Evolutionary conservation across 2,888 invertebrate genomes (phyloP), one percentile per base, ranked within the genome.

Genomic region (Pharmacophagus antenor): DNA sequence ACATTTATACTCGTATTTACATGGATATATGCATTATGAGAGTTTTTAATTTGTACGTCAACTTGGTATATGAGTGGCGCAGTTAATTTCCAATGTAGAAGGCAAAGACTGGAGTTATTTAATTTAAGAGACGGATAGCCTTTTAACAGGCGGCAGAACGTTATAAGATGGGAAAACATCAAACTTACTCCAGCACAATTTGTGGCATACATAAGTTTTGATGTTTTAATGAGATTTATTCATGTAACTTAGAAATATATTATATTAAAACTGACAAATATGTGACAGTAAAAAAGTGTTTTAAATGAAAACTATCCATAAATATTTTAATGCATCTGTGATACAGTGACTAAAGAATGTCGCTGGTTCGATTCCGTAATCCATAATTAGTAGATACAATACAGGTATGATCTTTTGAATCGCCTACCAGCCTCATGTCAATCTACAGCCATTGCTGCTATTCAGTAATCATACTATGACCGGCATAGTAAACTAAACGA

Each of bases 61-160:
- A 48, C 27, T 31, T 22, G 2, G 20, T 17, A 17, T 37, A 23
- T 17, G 23, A 37, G 48, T 25, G 47, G 37, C 10, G 37, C 48
- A 41, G 48, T 56, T 41, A 49, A 48, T 49, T 53, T 25, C n/a
- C 47, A 25, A 58, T 20, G 46, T 15, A 41, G 20, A 31, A 46
- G 31, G 17, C 51, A 58, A 52, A 52, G 52, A 20, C 41, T 47
- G 4, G 37, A 52, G 46, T 52, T 52, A 58, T 52, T 58, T 52
- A 47, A 58, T 47, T 47, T 58, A 47, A 37, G 25, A 53, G 41
- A 31, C 31, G 17, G 37, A 41, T 23, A 8, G 23, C 22, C 37
- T 37, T 47, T 25, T 22, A 21, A 18, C 47, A 15, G 44, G 50
- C 37, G 52, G 15, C 31, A 27, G 31, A 20, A 42, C 21, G 57